phyloP scores from a whole-genome alignment of 2,888 invertebrate species.

The Congeria kusceri region DNA sequence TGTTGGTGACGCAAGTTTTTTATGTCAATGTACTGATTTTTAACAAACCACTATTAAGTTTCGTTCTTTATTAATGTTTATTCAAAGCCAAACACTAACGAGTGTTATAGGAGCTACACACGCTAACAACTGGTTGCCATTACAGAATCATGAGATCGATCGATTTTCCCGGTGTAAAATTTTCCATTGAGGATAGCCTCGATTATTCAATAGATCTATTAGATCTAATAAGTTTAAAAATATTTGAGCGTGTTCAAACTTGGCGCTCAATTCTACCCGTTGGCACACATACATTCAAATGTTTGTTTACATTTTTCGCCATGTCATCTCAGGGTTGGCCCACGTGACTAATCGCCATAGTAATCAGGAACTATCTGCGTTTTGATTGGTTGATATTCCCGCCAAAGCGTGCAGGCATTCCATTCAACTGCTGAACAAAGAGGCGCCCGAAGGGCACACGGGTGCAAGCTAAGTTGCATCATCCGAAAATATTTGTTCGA shows the following conservation, averaged over 20 bases:
- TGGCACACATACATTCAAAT: not conserved
- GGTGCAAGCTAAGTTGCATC: slow-evolving; percentile 48
- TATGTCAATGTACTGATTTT: too few relatives aligned
- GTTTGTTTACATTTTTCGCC: slow-evolving; percentile 66
- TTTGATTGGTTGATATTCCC: slow-evolving; percentile 66
- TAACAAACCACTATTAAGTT: too few relatives aligned
- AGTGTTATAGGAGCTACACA: too few relatives aligned
- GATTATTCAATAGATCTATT: not conserved
- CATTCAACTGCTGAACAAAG: slow-evolving; percentile 70
- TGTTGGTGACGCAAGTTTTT: too few relatives aligned
- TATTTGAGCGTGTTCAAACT: not conserved
- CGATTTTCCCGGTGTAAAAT: not conserved
- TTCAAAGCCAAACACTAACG: too few relatives aligned
- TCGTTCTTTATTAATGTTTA: too few relatives aligned
- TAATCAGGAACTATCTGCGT: slow-evolving; percentile 54
- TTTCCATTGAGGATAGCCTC: slow-evolving; percentile 8
- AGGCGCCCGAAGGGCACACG: slow-evolving; percentile 21
- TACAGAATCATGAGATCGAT: too few relatives aligned
- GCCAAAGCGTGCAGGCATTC: slow-evolving; percentile 70
- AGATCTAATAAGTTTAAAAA: not conserved
- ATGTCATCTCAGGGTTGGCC: slow-evolving; percentile 39
- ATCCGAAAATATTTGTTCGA: slow-evolving; percentile 23
- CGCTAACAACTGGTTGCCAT: too few relatives aligned
- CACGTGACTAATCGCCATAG: slow-evolving; percentile 58
- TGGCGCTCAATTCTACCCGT: slow-evolving; percentile 10